Conservation (phyloP, 2,888 invertebrate genomes). For the Chesias legatella region DNA sequence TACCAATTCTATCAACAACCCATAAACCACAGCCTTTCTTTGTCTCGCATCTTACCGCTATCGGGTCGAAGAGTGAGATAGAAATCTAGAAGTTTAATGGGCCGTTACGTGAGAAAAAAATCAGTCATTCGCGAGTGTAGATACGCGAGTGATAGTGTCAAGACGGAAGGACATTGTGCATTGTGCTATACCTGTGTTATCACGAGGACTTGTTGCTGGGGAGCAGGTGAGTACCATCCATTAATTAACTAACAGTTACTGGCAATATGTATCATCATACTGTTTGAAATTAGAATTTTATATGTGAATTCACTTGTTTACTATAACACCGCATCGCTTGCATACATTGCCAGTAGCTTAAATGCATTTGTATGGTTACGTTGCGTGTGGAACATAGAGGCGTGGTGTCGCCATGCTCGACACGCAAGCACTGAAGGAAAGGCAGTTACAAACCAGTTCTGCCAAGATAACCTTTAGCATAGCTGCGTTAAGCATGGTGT, state of each 20-base stretch:
- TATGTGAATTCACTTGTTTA: not conserved
- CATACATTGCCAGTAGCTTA: not conserved
- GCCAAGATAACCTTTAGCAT: conserved; percentile 17
- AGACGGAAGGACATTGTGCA: conserved; percentile 68
- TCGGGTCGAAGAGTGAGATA: conserved; percentile 72
- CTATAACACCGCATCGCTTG: not conserved
- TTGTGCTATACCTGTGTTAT: conserved; percentile 48
- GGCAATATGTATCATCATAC: conserved; percentile 13
- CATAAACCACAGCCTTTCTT: conserved; percentile 80
- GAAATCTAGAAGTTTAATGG: conserved; percentile 80
- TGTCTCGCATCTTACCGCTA: conserved; percentile 74
- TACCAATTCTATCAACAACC: conserved; percentile 81
- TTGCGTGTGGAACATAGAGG: conserved; percentile 8
- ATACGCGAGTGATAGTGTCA: conserved; percentile 78
- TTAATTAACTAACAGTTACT: conserved; percentile 12
- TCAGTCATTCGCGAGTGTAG: conserved; percentile 78
- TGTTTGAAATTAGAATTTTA: conserved; percentile 8
- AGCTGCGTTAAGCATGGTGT: conserved; percentile 6
- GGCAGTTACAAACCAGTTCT: conserved; percentile 22
- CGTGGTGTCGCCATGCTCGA: conserved; percentile 19
- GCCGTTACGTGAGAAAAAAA: conserved; percentile 80
- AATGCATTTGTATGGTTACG: not conserved
- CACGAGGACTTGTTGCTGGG: conserved; percentile 52
- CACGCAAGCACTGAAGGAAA: conserved; percentile 21
- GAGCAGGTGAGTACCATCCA: conserved; percentile 43